These are phyloP conservation scores for Leucoraja ocellata DNA, from an alignment of 2,797 vertebrate genomes.

Conservation along the genomic window DNA sequence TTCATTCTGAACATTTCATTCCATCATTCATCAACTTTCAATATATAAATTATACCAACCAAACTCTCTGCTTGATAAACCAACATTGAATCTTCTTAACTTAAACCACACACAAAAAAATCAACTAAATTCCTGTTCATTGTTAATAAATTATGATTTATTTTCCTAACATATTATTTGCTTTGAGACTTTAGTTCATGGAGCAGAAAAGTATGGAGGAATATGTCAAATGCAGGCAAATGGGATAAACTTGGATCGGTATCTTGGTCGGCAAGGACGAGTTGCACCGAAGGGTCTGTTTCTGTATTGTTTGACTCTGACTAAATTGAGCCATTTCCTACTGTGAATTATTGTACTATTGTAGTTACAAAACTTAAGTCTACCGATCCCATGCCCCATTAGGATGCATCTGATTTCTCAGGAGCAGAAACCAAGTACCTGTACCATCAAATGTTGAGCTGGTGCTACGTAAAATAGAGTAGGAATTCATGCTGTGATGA, in stretches of 20 bases:
- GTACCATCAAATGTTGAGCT: background rate
- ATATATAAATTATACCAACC: background rate
- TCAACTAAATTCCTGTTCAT: background rate
- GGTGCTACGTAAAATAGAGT: background rate
- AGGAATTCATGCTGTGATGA: background rate
- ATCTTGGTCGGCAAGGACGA: no score
- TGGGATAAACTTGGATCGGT: no score
- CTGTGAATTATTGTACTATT: no score
- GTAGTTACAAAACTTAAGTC: background rate
- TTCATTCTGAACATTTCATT: constrained; percentile 14
- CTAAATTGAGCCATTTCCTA: no score
- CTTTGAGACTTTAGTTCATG: background rate
- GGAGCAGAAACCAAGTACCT: no score
- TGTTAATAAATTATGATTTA: background rate
- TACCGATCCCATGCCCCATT: background rate
- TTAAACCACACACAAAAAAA: background rate
- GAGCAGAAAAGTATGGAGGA: no score
- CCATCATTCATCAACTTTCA: constrained; percentile 17
- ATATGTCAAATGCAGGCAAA: no score
- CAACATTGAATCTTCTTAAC: background rate
- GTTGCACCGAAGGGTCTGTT: no score
- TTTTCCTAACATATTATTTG: background rate
- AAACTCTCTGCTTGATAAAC: background rate
- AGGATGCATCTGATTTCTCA: background rate
- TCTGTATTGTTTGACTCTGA: no score